Evolutionary conservation across 2,797 vertebrate species (phyloP), one percentile per base, ranked within the genome.

Genomic region (Tolypeutes matacus): DNA sequence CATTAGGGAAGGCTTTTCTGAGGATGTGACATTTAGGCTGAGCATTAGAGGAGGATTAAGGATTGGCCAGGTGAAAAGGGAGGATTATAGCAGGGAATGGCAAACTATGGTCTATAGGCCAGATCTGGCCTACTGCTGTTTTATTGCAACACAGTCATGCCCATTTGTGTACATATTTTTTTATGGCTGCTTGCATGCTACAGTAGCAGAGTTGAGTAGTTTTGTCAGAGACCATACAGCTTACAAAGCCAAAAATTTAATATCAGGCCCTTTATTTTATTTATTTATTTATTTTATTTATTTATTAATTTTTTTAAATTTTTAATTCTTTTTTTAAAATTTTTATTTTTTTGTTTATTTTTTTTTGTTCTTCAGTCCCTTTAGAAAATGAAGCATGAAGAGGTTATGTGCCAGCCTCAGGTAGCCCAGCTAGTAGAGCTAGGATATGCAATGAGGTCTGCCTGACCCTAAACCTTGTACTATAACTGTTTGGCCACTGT

Each of bases 181-280:
- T 86, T 91, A 29, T 82, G 62, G 25, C 31, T 84, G 7, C 91
- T 93, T 91, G 93, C n/a, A 80, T 94, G 39, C 70, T 94, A 17
- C n/a, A 69, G 1, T 56, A 60, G 18, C 72, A 80, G 64, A 87
- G 21, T 78, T 56, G 31, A 87, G 14, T 83, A 80, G 42, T 94
- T 91, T 27, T 87, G 65, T 78, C 34, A 87, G 67, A 92, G 53
- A 75, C 51, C 62, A 34, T 34, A 27, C 70, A 69, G 62, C 17
- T 87, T 34, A 87, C n/a, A 73, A 96, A 96, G 21, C 85, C 36
- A 95, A 81, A 85, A 73, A 78, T 84, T 94, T 96, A 53, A 18
- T 75, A 5, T 72, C 51, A 93, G 46, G 46, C 46, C 46, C 46
- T 46, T 46, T 46, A 46, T 46, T 46, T 46, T 46, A 46, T 46